Percentiles rank a stretch among this genome's conserved stretches.
Conservation (phyloP, 2,113 vertebrate species). For the Carassius carassius region DNA sequence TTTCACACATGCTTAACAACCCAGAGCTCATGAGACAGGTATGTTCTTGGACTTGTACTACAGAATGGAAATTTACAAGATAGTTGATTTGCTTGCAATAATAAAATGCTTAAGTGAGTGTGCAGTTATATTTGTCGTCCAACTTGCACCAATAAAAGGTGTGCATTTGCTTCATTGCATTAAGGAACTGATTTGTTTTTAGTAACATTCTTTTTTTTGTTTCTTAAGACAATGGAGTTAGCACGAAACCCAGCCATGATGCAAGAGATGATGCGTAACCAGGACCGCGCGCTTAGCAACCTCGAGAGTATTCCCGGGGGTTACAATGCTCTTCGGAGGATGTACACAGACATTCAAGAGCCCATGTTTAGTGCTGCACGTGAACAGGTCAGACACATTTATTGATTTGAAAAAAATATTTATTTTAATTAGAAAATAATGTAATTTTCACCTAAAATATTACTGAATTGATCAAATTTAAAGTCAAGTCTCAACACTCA, state of each 20-base stretch:
- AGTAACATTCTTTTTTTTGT: too few species aligned
- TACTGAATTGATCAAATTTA: too few species aligned
- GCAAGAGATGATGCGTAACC: constrained; percentile 99
- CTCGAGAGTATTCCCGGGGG: constrained; percentile 98
- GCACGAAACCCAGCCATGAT: constrained; percentile 99
- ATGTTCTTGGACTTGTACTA: not conserved
- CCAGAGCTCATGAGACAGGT: constrained; percentile 99
- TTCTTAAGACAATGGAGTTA: constrained; percentile 91
- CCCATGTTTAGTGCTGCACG: constrained; percentile 98
- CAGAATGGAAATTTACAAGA: too few species aligned
- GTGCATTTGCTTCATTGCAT: too few species aligned
- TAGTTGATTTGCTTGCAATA: too few species aligned
- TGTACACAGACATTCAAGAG: constrained; percentile 99
- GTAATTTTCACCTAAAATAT: not conserved
- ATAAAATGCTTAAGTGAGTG: too few species aligned
- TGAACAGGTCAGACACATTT: constrained; percentile 85
- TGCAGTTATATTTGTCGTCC: too few species aligned
- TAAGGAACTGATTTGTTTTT: too few species aligned
- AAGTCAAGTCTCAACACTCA: not conserved
- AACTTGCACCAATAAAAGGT: too few species aligned
- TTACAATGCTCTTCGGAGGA: constrained; percentile 95
- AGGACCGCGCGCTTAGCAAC: constrained; percentile 97
- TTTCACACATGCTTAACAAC: constrained; percentile 99
- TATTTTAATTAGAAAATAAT: too few species aligned
- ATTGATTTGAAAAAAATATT: not conserved